Percentiles rank a stretch among this genome's conserved stretches.
phyloP scores from a whole-genome alignment of 2,797 vertebrate species.

The Pangasius larnaudii region DNA sequence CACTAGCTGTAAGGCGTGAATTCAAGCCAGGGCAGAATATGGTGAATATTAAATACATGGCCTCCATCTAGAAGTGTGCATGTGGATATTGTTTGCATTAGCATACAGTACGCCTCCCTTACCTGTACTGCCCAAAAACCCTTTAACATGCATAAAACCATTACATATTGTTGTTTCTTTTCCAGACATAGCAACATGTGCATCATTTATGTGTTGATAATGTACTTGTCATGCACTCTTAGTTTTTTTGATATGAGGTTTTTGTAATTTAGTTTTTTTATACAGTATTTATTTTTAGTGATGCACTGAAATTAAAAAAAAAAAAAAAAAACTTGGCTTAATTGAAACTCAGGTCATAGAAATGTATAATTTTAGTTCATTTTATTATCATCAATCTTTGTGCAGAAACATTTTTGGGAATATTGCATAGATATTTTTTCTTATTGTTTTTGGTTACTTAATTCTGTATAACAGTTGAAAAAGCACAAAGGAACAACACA shows the following conservation, averaged over 20 bases:
- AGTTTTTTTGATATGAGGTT: neutral
- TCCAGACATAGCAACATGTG: constrained; percentile 39
- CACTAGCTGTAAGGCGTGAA: constrained; percentile 82
- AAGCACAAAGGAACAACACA: neutral
- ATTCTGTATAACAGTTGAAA: neutral
- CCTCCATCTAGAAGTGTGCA: constrained; percentile 83
- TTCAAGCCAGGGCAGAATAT: constrained; percentile 83
- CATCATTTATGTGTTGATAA: constrained; percentile 38
- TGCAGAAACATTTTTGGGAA: neutral
- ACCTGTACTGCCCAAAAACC: constrained; percentile 40
- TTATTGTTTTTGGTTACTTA: neutral
- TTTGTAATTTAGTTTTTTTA: neutral
- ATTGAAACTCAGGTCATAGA: neutral
- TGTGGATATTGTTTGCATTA: constrained; percentile 79
- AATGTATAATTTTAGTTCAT: neutral
- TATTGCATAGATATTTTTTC: neutral
- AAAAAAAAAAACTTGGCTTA: neutral
- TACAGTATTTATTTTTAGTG: constrained; percentile 1
- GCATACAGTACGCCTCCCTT: constrained; percentile 72
- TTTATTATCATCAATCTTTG: neutral
- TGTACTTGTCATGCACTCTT: constrained; percentile 18
- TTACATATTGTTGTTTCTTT: constrained; percentile 38
- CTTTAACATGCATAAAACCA: constrained; percentile 48
- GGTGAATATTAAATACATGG: constrained; percentile 81
- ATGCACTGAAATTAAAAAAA: constrained; percentile 13